Conservation (phyloP, 2,888 invertebrate genomes). For the Tenthredo mesomela region DNA sequence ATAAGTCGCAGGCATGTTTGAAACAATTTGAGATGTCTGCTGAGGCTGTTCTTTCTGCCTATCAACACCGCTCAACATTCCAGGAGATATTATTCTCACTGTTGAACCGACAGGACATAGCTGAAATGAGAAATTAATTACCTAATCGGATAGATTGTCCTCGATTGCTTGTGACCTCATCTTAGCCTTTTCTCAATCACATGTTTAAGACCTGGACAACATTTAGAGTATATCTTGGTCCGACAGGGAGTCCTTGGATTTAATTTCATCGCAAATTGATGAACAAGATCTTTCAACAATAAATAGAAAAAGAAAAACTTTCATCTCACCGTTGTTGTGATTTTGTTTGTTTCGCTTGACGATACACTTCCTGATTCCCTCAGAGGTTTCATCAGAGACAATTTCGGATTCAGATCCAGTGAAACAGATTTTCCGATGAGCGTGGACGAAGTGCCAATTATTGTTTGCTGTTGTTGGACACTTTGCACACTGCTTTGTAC, state of each 20-base stretch:
- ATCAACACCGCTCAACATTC: conserved; percentile 72
- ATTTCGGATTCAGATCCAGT: conserved; percentile 72
- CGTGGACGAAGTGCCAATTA: conserved; percentile 67
- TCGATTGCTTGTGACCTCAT: background rate
- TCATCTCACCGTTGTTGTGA: conserved; percentile 63
- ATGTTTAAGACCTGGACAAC: background rate
- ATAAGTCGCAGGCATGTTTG: conserved; percentile 74
- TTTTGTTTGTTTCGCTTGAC: conserved; percentile 71
- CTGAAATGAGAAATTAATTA: conserved; percentile 61
- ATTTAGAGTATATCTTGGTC: background rate
- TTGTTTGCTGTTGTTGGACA: conserved; percentile 70
- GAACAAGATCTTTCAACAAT: background rate
- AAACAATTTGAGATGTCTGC: conserved; percentile 73
- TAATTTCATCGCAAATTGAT: background rate
- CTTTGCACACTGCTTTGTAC: conserved; percentile 72
- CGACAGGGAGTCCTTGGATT: background rate
- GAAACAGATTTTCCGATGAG: conserved; percentile 74
- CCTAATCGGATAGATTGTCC: background rate
- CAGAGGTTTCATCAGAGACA: conserved; percentile 73
- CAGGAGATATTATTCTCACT: conserved; percentile 74
- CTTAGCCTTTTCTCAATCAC: background rate
- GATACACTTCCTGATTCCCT: conserved; percentile 69
- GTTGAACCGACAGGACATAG: conserved; percentile 74
- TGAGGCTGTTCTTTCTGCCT: conserved; percentile 68
- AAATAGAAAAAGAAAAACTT: background rate